Percentiles rank a stretch among this genome's conserved stretches.
These are phyloP conservation scores for Linyphia triangularis DNA, from an alignment of 2,888 invertebrate species.

Conservation along the genomic window DNA sequence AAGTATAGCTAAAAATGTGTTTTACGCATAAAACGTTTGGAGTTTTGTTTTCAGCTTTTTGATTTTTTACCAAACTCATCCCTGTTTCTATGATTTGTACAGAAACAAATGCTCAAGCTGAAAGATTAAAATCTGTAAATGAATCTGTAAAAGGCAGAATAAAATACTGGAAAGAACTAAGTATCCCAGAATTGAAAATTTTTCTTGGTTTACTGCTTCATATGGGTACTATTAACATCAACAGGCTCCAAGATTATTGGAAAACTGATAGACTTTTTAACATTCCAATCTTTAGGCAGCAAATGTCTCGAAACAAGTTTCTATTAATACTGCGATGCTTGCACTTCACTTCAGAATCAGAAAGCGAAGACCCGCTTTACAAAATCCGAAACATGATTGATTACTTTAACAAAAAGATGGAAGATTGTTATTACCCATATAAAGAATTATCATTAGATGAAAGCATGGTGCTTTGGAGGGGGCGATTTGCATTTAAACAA, in stretches of 20 bases:
- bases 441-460: slow-evolving; percentile 77
- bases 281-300: neutral
- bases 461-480: slow-evolving; percentile 79
- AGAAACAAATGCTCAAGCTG: too few relatives aligned
- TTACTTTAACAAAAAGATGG: neutral
- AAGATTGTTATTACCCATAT: slow-evolving; percentile 31
- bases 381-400: slow-evolving; percentile 14
- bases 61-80: too few relatives aligned
- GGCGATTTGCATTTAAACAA: slow-evolving; percentile 78
- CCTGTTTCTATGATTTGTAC: too few relatives aligned
- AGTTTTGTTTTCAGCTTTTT: too few relatives aligned
- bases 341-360: neutral
- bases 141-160: too few relatives aligned
- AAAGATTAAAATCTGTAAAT: too few relatives aligned
- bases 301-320: slow-evolving; percentile 29
- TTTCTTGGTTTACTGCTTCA: slow-evolving; percentile 43
- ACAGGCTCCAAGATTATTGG: slow-evolving; percentile 32
- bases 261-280: slow-evolving; percentile 24
- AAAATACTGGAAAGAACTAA: neutral
- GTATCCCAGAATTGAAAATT: neutral
- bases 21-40: too few relatives aligned
- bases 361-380: neutral
- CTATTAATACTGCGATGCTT: slow-evolving; percentile 24
- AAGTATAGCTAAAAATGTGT: too few relatives aligned
- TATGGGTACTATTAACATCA: slow-evolving; percentile 36